These are phyloP conservation scores for Sycophaga agraensis DNA, from an alignment of 1,140 invertebrate species.

Conservation along the genomic window DNA sequence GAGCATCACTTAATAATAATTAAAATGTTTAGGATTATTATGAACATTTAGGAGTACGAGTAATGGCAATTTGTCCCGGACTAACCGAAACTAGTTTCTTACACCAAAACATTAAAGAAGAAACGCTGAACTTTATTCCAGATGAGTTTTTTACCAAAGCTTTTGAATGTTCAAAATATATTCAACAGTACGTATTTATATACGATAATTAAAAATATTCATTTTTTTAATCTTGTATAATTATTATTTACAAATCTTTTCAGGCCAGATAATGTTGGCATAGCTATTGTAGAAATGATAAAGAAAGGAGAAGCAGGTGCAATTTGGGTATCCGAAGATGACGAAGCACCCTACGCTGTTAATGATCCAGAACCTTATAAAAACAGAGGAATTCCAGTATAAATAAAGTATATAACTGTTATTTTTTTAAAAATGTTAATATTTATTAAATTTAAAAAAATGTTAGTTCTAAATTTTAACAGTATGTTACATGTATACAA, in stretches of 20 bases:
- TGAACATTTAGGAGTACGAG: conserved; percentile 37
- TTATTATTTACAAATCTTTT: background rate
- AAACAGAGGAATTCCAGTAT: conserved; percentile 6
- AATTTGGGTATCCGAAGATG: conserved; percentile 52
- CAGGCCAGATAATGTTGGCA: conserved; percentile 21
- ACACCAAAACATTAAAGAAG: conserved; percentile 18
- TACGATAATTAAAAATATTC: background rate
- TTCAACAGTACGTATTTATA: conserved; percentile 10
- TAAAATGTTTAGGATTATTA: conserved; percentile 21
- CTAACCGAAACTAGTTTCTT: conserved; percentile 48
- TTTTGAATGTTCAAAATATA: conserved; percentile 25
- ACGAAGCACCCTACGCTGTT: conserved; percentile 49
- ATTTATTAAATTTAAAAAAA: conserved; percentile 10
- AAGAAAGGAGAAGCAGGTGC: conserved; percentile 48
- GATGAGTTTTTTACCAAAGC: conserved; percentile 11
- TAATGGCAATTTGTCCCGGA: conserved; percentile 59
- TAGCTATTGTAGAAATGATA: conserved; percentile 47
- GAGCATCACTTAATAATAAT: too few species aligned
- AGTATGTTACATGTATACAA: background rate
- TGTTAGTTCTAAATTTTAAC: background rate
- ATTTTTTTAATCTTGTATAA: background rate
- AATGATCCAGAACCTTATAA: conserved; percentile 37
- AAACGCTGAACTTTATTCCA: conserved; percentile 12
- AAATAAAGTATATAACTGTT: background rate
- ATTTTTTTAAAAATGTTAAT: background rate